Base-by-base conservation (phyloP, 2,797 vertebrate species). In the Acanthurus leucopareius region DNA sequence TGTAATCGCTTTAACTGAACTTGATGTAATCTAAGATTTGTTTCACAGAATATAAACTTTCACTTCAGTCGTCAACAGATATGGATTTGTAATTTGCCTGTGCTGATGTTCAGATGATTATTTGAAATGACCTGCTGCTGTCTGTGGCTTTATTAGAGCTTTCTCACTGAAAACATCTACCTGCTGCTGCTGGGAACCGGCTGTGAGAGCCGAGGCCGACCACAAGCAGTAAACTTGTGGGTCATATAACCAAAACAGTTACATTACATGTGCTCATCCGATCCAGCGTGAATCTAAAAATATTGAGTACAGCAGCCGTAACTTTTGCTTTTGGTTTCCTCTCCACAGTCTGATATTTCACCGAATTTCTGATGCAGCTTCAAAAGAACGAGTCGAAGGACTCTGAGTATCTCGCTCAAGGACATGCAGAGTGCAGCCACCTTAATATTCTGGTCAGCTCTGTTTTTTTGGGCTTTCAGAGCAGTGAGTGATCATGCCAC, bases 401-500 rank as follows among this genome's bases (percentile, higher is more conserved):
- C 15, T 40, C 54, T 20, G 47, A 47, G 25, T 28, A n/a, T 72
- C 28, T 58, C 20, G 42, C 52, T 52, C 28, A 48, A 79, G 77
- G 77, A 51, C 64, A n/a, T 19, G 45, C 4, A n/a, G 68, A 25
- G 52, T 73, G 69, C 69, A 64, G 51, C 58, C 65, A 25, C 40
- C 48, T 77, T 63, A 67, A 64, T 72, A 79, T 83, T 83, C 64
- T 74, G 77, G 13, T 57, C 82, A 25, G 54, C 66, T 2, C 20
- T 68, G 44, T 47, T 28, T 25, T 64, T 70, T 10, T 25, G 10
- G 62, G 54, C 58, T 28, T 75, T 63, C 63, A 54, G 76, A 75
- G 67, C 56, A 48, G 5, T 0, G 62, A 54, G 47, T 51, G 67
- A 59, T 75, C 45, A 19, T 22, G 51, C 72, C 63, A 49, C 52